phyloP scores from a whole-genome alignment of 2,888 invertebrate species.

The Diarsia brunnea region DNA sequence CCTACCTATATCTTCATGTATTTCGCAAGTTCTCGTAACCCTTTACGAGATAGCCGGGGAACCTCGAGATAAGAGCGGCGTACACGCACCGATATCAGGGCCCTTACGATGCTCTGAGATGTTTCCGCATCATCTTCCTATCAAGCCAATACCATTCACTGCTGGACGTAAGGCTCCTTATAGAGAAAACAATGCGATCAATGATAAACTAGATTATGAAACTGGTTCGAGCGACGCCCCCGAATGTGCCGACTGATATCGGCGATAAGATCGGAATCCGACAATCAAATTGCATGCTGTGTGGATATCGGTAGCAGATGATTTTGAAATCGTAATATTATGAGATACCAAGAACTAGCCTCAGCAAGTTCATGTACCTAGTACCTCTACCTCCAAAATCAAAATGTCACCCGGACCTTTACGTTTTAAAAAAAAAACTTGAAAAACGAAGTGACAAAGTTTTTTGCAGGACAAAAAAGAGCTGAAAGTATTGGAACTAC shows the following conservation, averaged over 20 bases:
- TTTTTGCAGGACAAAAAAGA: not conserved
- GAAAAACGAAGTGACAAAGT: not conserved
- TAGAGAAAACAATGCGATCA: not conserved
- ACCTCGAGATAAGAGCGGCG: conserved; percentile 45
- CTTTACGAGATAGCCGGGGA: conserved; percentile 54
- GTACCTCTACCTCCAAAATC: too few relatives aligned
- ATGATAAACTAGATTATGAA: conserved; percentile 25
- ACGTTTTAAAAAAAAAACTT: too few relatives aligned
- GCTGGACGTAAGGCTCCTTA: not conserved
- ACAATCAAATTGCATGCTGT: conserved; percentile 16
- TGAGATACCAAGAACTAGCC: not conserved
- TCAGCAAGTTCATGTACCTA: not conserved
- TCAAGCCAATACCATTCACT: not conserved
- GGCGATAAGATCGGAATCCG: conserved; percentile 32
- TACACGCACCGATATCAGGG: conserved; percentile 28
- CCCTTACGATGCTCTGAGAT: conserved; percentile 4
- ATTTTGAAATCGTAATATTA: conserved; percentile 9
- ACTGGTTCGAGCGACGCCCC: not conserved
- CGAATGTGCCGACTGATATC: conserved; percentile 2
- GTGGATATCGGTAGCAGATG: conserved; percentile 5
- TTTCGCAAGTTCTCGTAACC: conserved; percentile 61
- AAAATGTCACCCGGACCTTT: not conserved
- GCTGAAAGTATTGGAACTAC: not conserved
- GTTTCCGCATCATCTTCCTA: conserved; percentile 36
- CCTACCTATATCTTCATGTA: conserved; percentile 52